These are phyloP conservation scores for Temnothorax ravouxi DNA, from an alignment of 2,888 invertebrate species.

Conservation along the genomic window DNA sequence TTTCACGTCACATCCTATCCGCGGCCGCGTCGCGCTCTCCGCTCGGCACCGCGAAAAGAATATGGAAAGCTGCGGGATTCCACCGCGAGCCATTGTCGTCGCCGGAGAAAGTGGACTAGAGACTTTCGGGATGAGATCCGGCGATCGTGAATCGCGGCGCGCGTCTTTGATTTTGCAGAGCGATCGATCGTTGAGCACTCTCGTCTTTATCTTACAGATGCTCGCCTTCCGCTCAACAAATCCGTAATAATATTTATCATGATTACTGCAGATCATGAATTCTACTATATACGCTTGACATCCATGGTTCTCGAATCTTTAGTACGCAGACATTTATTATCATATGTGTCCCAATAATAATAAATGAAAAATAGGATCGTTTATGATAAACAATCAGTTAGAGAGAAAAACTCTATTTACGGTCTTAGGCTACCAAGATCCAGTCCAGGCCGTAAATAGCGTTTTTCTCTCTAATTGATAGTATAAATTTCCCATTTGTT, in stretches of 20 bases:
- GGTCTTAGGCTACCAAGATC: too few relatives aligned
- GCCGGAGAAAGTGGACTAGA: conserved; percentile 58
- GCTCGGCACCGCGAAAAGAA: conserved; percentile 39
- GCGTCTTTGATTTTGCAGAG: background rate
- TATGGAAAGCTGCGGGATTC: conserved; percentile 55
- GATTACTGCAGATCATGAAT: background rate
- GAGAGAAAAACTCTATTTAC: too few relatives aligned
- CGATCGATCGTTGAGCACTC: background rate
- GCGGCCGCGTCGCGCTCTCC: background rate
- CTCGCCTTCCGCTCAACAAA: background rate
- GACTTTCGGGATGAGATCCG: conserved; percentile 32
- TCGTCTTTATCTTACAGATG: background rate
- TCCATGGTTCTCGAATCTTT: background rate
- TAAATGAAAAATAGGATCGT: too few relatives aligned
- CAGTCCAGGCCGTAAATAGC: too few relatives aligned
- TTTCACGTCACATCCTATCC: conserved; percentile 73
- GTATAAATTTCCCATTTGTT: too few relatives aligned
- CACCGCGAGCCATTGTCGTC: conserved; percentile 17
- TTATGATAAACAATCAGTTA: too few relatives aligned
- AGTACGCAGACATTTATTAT: background rate
- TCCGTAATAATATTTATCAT: background rate
- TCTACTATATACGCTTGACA: background rate
- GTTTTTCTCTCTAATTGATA: too few relatives aligned
- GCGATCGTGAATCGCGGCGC: background rate
- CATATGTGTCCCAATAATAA: too few relatives aligned